Base-by-base conservation (phyloP, 2,113 vertebrate species). In the Platichthys flesus region DNA sequence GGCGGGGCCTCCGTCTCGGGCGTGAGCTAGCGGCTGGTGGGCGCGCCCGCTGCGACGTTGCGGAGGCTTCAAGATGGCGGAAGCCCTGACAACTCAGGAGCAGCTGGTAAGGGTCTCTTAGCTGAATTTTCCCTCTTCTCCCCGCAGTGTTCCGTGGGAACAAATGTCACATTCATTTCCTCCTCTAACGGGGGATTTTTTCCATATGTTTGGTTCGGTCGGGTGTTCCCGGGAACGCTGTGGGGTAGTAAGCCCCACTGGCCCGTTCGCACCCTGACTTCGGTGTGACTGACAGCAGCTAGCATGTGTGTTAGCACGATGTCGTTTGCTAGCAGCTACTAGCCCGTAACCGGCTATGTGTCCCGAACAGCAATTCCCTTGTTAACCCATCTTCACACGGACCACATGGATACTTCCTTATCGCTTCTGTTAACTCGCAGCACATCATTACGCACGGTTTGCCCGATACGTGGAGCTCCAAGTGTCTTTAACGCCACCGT, bases 41-140 rank as follows among this genome's bases (percentile, higher is more conserved):
- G 93, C 93, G 94, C 90, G 91, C 85, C 90, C 90, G 91, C 78
- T 91, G 86, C 90, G 93, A 93, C 90, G 93, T 92, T 94, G 93
- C 90, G 83, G 90, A 93, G 94, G 93, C 94, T 95, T 94, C 94
- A 95, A 95, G 94, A 95, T 95, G 94, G 94, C 94, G 93, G 94
- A 94, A 94, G 93, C 94, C 93, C 89, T 95, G 92, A 95, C 94
- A 91, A 86, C 89, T 89, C 93, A 94, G 91, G 94, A 95, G 92
- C 93, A 94, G 90, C 93, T 93, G 92, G 94, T 95, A 93, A 94
- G 94, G 73, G 76, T 80, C 55, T 85, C 80, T 76, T 82, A 40
- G 85, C 72, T 45, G 57, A 45, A 68, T 84, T 31, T 58, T 55
- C 5, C 28, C 18, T 28, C 12, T 3, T 12, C 2, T 54, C 12